phyloP scores from a whole-genome alignment of 2,113 vertebrate genomes.

The Anthoscopus minutus region DNA sequence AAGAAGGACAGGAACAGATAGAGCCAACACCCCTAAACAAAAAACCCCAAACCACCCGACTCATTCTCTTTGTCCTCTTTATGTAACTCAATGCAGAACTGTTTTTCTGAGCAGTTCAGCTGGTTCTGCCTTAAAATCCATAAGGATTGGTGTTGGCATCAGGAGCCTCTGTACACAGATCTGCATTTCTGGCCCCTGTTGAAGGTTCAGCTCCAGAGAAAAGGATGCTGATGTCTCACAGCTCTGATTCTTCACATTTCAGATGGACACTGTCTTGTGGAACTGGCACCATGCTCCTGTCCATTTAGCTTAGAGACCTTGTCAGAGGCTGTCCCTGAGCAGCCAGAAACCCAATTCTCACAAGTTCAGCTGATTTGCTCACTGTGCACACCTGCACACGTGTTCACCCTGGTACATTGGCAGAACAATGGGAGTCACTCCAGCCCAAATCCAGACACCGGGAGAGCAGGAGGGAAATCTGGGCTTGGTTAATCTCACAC shows the following conservation, averaged over 20 bases:
- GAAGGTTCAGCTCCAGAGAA: neutral
- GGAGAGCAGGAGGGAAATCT: neutral
- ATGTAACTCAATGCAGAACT: neutral
- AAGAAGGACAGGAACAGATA: neutral
- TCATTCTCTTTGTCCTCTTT: neutral
- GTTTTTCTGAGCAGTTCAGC: neutral
- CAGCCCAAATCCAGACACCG: neutral
- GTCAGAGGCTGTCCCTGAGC: neutral
- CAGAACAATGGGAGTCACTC: neutral
- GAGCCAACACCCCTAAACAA: neutral
- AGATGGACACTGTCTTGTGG: neutral
- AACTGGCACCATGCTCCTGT: neutral
- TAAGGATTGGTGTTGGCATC: fast-evolving
- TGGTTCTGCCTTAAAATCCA: neutral
- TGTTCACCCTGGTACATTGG: neutral
- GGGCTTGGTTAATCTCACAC: neutral
- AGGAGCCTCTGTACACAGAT: neutral
- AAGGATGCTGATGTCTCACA: neutral
- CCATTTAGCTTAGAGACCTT: neutral
- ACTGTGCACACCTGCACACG: fast-evolving
- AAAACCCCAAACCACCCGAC: neutral
- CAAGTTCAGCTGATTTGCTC: fast-evolving
- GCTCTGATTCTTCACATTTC: neutral
- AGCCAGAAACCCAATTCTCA: neutral
- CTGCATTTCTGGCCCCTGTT: neutral